Conservation (phyloP, 1,140 invertebrate species). For the Schlechtendalia chinensis region DNA sequence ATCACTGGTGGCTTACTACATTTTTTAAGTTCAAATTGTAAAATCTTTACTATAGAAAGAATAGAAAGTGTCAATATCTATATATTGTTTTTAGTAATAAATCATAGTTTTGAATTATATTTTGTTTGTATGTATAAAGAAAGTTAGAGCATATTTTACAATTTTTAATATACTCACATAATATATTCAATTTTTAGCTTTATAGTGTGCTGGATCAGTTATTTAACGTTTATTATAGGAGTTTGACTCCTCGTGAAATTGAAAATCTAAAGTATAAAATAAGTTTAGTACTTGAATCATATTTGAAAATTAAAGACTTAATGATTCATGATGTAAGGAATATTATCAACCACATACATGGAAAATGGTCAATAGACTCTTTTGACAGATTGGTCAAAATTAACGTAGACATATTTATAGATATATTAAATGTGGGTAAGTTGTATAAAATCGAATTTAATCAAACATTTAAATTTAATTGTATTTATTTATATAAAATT, state of each 20-base stretch:
- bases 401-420: not conserved
- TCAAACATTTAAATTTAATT: not conserved
- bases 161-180: too few species aligned
- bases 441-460: not conserved
- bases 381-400: not conserved
- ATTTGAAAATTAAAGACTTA: not conserved
- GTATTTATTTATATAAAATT: not conserved
- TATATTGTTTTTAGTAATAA: too few species aligned
- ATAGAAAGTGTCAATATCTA: too few species aligned
- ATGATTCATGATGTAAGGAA: not conserved
- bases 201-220: not conserved
- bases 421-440: not conserved
- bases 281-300: not conserved
- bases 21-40: too few species aligned
- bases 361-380: not conserved
- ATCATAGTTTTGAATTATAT: too few species aligned
- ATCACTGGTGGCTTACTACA: too few species aligned
- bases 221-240: not conserved
- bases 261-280: not conserved
- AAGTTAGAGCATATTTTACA: too few species aligned
- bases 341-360: not conserved
- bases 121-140: too few species aligned
- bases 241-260: not conserved
- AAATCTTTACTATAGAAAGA: too few species aligned
- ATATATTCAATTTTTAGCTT: not conserved